A percentile compares a stretch with the other conserved stretches of the same genome.
Conservation (phyloP, 2,113 vertebrate genomes). For the Poeciliopsis occidentalis region DNA sequence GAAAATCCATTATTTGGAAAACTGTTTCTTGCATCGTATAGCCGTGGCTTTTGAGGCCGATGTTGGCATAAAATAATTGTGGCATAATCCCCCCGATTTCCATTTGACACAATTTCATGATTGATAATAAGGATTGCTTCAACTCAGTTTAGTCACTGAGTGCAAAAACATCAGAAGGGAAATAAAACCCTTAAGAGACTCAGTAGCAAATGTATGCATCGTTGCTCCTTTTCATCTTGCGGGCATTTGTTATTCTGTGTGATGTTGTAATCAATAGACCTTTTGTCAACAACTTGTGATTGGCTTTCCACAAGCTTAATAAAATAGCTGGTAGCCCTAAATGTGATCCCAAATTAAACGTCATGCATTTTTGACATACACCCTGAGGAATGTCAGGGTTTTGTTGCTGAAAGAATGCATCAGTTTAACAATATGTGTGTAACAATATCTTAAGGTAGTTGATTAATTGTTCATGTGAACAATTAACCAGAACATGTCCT, state of each 20-base stretch:
- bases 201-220: neutral
- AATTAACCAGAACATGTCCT: no score
- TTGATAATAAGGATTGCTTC: neutral
- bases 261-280: neutral
- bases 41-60: constrained; percentile 14
- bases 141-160: constrained; percentile 6
- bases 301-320: neutral
- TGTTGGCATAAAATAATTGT: constrained; percentile 10
- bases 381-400: no score
- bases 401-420: no score
- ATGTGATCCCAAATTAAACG: neutral
- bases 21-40: neutral
- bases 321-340: neutral
- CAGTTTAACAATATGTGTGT: no score
- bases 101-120: constrained; percentile 5
- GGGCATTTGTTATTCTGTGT: neutral
- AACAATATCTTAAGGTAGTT: no score
- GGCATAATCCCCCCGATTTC: constrained; percentile 2
- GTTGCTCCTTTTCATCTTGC: neutral
- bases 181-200: constrained; percentile 3
- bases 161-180: neutral
- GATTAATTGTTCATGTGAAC: no score
- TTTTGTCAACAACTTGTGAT: constrained; percentile 5
- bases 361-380: no score
- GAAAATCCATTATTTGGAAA: constrained; percentile 42